Evolutionary conservation across 2,888 invertebrate species (phyloP), one percentile per base, ranked within the genome.

Genomic region (Maniola hyperantus): DNA sequence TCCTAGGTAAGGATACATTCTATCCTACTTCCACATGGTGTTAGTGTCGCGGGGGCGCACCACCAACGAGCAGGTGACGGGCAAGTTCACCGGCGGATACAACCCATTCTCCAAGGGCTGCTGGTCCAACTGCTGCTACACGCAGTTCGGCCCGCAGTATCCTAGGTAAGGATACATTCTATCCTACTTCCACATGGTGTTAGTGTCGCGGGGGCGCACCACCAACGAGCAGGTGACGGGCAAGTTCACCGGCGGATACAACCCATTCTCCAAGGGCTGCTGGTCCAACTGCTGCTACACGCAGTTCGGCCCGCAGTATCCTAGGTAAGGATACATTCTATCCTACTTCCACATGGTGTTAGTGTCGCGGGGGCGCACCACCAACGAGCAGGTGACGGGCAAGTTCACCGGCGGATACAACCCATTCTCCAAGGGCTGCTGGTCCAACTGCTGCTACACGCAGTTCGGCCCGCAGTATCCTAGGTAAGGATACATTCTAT

Each of bases 181-280:
- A 6, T 48, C 7, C 8, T 48, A 15, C 11, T 11, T 39, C 10
- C 4, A 39, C n/a, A n/a, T n/a, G n/a, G 44, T 44, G 44, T 11
- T 44, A 11, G 44, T 44, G 44, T 44, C 44, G 44, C 13, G 99
- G 71, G 99, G 99, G 48, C 94, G 99, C 74, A 99, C 99, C 66
- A 99, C 99, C 73, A 99, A 99, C 92, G 99, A 99, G 93, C 99
- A 99, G 94, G 99, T 99, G 71, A 99, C 99, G 15, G 99, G 99
- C 66, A 99, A 99, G 93, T 99, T 99, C 93, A 97, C 98, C 82
- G 98, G 98, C 64, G 99, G 99, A 51, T 98, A 97, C 89, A 99
- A 99, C 94, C 99, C 99, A 64, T 99, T 99, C 93, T 98, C 98
- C 5, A 94, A 96, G 81, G 99, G 99, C 42, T 99, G 99, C 88